Conservation (phyloP, 2,888 invertebrate genomes). For the Atethmia centrago region DNA sequence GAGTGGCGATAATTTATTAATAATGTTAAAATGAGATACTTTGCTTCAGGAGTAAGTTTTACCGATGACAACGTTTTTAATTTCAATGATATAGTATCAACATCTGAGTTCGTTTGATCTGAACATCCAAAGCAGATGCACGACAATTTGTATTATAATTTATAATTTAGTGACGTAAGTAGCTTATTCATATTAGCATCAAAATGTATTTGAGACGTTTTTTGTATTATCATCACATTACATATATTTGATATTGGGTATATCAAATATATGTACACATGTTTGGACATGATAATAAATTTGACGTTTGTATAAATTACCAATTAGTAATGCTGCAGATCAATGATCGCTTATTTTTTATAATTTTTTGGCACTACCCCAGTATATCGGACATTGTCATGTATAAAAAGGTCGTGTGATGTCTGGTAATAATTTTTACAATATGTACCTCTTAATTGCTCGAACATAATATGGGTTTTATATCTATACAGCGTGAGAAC, state of each 20-base stretch:
- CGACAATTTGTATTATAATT: constrained; percentile 44
- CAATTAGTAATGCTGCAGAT: constrained; percentile 62
- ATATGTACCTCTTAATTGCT: constrained; percentile 71
- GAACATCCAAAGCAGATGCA: constrained; percentile 22
- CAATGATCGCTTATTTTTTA: constrained; percentile 71
- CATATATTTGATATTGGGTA: constrained; percentile 48
- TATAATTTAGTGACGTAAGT: constrained; percentile 39
- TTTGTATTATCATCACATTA: constrained; percentile 41
- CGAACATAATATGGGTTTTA: constrained; percentile 67
- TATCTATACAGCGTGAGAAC: constrained; percentile 69
- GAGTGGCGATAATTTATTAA: constrained; percentile 17
- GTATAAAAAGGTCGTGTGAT: constrained; percentile 71
- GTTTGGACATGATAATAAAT: constrained; percentile 53
- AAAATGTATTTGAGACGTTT: constrained; percentile 35
- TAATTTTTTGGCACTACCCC: constrained; percentile 72
- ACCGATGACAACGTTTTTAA: constrained; percentile 29
- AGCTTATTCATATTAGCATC: constrained; percentile 40
- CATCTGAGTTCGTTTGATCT: constrained; percentile 44
- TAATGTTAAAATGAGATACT: constrained; percentile 10
- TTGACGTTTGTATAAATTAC: constrained; percentile 57
- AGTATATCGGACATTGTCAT: constrained; percentile 73
- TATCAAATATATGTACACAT: no score
- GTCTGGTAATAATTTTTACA: constrained; percentile 74
- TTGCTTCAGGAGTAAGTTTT: constrained; percentile 25
- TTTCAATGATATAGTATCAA: constrained; percentile 42